Evolutionary conservation across 1,140 invertebrate genomes (phyloP), one percentile per base, ranked within the genome.

Genomic region (Epicauta chinensis): DNA sequence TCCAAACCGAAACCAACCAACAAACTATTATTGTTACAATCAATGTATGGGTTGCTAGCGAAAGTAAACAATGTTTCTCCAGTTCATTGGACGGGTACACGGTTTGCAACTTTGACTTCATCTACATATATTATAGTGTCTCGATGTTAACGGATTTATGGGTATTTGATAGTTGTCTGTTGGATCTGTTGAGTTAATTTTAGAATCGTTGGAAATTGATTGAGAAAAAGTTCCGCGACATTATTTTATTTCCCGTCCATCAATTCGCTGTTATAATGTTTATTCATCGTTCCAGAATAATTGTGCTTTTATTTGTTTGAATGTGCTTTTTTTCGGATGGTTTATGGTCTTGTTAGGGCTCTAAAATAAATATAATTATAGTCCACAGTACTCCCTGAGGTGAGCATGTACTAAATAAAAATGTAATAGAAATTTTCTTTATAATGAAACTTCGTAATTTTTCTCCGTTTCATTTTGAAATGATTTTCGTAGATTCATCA

Each of bases 91-190:
- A 23, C 7, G 2, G 6, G 15, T 47, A 47, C 45, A 47, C 45
- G 45, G 45, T 47, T 47, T 47, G 45, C 38, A 47, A 47, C 45
- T 47, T 29, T 37, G 15, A 37, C 45, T 38, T 47, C 45, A 47
- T 47, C 45, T 47, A 34, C 45, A 47, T 47, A 38, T 17, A 37
- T 16, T 47, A 47, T 47, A 23, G 45, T 34, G 36, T 47, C 45
- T 47, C 30, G 32, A 37, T 47, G 35, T 47, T 38, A 37, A 17
- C 23, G 11, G 37, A 13, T 47, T 47, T 47, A 47, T 47, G 45
- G 34, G 37, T 23, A 47, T 47, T 38, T 47, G 13, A 47, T 16
- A 47, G 34, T 30, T 47, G n/a, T n/a, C n/a, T n/a, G n/a, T n/a
- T n/a, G n/a, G n/a, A n/a, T 46, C 16, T 41, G 43, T 38, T 34